Base-by-base conservation (phyloP, 2,888 invertebrate genomes). In the Eupithecia exiguata region DNA sequence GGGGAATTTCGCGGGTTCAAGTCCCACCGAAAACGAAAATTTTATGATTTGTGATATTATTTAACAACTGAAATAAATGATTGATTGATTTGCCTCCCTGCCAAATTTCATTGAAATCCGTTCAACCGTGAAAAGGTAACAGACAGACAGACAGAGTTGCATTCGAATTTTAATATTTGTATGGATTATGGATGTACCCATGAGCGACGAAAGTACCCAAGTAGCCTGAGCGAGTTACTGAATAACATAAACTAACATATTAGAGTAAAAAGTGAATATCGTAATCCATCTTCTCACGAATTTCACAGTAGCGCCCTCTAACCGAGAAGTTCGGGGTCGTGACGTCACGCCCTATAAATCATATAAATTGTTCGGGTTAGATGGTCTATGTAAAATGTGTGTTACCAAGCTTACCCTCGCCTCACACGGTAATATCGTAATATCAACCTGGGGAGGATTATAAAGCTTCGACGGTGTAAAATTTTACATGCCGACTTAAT, bases 331-430 rank as follows among this genome's bases (percentile, higher is more conserved):
- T 82, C 81, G 81, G 82, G 86, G 83, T 83, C 83, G 84, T 88
- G 88, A 88, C 86, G 89, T 89, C 89, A 90, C 84, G 91, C 85
- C 77, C 82, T 86, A 88, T 91, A 92, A 91, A 91, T 92, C 91
- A 92, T 90, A 88, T 87, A 88, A 91, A 89, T 90, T 86, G 88
- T 85, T 82, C 81, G 82, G 83, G 84, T 86, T 86, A 86, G 85
- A 83, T 82, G 84, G 81, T 80, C 82, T 86, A 87, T 85, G 86
- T 86, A 83, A 84, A 84, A 84, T 82, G 80, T 81, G 78, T 77
- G 76, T 77, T 80, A 82, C 74, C 78, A 75, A 73, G 76, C 77
- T 73, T 78, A 73, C 77, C 73, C 61, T 68, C 58, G 74, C 74
- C 71, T 76, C 74, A 21, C 21, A 68, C 70, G 72, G 71, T 71